These are phyloP conservation scores for Heliocidaris tuberculata DNA, from an alignment of 35 echinoderm and acorn worm genomes.

Conservation along the genomic window DNA sequence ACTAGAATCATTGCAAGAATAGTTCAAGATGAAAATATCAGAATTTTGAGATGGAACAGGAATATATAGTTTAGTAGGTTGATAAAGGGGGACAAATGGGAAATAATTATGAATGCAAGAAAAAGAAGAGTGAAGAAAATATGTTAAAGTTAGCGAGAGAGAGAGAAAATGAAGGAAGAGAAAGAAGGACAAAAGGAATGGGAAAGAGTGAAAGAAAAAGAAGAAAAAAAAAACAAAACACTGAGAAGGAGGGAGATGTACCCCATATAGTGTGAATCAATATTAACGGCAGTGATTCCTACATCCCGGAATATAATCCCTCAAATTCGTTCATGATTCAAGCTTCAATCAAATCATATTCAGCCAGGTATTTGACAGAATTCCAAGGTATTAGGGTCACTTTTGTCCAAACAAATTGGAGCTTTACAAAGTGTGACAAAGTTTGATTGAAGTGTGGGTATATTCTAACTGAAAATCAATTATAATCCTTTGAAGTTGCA, in stretches of 20 bases:
- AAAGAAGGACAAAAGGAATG: no score
- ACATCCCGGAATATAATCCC: neutral
- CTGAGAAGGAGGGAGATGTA: neutral
- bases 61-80: no score
- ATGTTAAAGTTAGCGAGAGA: no score
- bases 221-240: no score
- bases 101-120: no score
- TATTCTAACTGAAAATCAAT: neutral
- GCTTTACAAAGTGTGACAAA: neutral
- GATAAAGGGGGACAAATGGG: no score
- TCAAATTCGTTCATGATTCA: neutral
- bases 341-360: neutral
- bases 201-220: no score
- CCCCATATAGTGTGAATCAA: neutral
- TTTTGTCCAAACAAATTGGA: neutral
- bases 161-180: no score
- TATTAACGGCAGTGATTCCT: neutral
- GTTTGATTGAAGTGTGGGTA: neutral
- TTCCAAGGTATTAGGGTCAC: constrained; percentile 8
- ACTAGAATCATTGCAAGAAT: neutral
- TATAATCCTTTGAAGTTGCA: neutral
- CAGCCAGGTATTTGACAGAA: neutral
- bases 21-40: neutral
- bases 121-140: no score
- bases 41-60: neutral